phyloP scores from a whole-genome alignment of 1,140 invertebrate genomes.

The Probaryconus sp. region DNA sequence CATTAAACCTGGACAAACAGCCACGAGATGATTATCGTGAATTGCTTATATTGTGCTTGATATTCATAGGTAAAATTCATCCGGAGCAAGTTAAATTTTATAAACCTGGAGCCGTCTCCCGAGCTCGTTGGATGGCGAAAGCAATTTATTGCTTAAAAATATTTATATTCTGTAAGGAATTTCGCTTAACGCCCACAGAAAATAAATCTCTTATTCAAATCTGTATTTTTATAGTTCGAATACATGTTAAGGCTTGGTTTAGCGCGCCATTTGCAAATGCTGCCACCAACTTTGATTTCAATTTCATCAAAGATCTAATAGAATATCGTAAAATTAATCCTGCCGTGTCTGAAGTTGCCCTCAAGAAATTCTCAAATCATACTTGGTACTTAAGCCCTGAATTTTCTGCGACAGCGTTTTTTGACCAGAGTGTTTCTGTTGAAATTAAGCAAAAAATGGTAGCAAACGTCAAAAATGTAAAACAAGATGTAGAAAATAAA shows the following conservation, averaged over 20 bases:
- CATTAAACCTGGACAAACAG: not conserved
- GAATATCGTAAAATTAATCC: constrained; percentile 30
- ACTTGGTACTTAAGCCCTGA: constrained; percentile 44
- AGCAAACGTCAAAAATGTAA: not conserved
- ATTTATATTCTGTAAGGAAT: constrained; percentile 62
- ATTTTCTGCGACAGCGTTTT: constrained; percentile 32
- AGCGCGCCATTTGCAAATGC: constrained; percentile 14
- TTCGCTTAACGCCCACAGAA: constrained; percentile 60
- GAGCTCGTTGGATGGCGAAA: constrained; percentile 19
- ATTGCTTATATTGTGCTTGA: constrained; percentile 48
- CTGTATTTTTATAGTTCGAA: constrained; percentile 51
- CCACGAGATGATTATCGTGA: constrained; percentile 57
- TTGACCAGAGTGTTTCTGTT: not conserved
- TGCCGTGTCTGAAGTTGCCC: constrained; percentile 17
- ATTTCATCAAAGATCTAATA: constrained; percentile 36
- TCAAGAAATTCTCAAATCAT: constrained; percentile 36
- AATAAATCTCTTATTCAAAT: constrained; percentile 1
- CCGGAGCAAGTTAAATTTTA: constrained; percentile 56
- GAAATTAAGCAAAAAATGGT: constrained; percentile 1
- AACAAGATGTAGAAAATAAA: not conserved
- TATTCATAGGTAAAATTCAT: constrained; percentile 52
- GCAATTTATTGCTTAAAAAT: constrained; percentile 69
- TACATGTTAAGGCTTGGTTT: constrained; percentile 59
- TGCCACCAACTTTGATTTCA: constrained; percentile 39
- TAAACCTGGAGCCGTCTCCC: constrained; percentile 61